These are phyloP conservation scores for Azemiops feae DNA, from an alignment of 2,113 vertebrate genomes.

Conservation along the genomic window DNA sequence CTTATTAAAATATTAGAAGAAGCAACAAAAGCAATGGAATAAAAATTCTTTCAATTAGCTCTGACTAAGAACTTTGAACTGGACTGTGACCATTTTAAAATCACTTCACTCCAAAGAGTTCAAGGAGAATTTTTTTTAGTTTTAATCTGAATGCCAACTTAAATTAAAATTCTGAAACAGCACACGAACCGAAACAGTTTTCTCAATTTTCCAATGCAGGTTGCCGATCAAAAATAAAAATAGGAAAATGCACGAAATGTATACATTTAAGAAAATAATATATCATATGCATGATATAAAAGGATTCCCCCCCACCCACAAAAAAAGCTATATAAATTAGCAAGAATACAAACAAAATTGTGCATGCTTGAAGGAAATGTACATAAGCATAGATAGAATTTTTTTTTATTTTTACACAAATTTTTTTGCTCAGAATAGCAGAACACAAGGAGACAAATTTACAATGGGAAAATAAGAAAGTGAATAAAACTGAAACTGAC, in stretches of 20 bases:
- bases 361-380: neutral
- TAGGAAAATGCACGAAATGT: neutral
- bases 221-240: neutral
- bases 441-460: neutral
- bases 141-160: neutral
- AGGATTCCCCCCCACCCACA: neutral
- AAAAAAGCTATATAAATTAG: neutral
- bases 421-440: neutral
- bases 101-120: neutral
- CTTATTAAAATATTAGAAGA: conserved; percentile 45
- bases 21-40: neutral
- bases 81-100: neutral
- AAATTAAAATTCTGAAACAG: neutral
- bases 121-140: neutral
- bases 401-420: neutral
- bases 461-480: neutral
- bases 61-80: neutral
- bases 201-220: neutral
- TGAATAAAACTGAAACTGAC: neutral
- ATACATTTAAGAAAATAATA: neutral
- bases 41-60: neutral
- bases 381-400: neutral
- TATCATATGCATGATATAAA: neutral
- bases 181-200: neutral
- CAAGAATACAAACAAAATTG: neutral